Conservation (phyloP, 2,797 vertebrate species). For the Neosilurus hyrtlii region DNA sequence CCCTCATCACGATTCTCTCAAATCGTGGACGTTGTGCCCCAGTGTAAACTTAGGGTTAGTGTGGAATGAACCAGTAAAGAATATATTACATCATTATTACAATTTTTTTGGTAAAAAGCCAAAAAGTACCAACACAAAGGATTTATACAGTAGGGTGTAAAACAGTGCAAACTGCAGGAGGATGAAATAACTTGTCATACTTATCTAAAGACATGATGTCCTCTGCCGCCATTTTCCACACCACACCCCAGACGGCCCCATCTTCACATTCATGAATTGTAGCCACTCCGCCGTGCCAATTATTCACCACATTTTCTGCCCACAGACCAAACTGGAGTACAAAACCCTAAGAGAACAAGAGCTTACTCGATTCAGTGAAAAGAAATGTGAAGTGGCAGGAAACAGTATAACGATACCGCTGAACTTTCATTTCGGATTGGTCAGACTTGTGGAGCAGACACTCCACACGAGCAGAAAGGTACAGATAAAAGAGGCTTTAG, state of each 20-base stretch:
- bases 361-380: not conserved
- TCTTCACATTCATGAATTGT: slow-evolving; percentile 81
- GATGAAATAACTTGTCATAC: slow-evolving; percentile 69
- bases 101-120: no score
- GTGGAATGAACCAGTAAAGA: no score
- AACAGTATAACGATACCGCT: not conserved
- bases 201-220: slow-evolving; percentile 81
- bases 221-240: slow-evolving; percentile 83
- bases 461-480: not conserved
- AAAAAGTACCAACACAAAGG: no score
- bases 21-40: no score
- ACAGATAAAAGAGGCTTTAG: not conserved
- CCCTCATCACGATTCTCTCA: no score
- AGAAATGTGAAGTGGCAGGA: not conserved
- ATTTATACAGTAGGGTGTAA: not conserved
- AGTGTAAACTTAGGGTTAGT: no score
- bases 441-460: not conserved
- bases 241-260: slow-evolving; percentile 88
- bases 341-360: slow-evolving; percentile 76
- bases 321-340: slow-evolving; percentile 82
- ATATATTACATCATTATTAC: no score
- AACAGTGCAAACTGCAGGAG: not conserved
- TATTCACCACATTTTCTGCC: slow-evolving; percentile 62
- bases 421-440: not conserved
- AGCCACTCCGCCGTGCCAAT: slow-evolving; percentile 88